Conservation (phyloP, 2,888 invertebrate genomes). For the Mongoloraphidia duomilia region DNA sequence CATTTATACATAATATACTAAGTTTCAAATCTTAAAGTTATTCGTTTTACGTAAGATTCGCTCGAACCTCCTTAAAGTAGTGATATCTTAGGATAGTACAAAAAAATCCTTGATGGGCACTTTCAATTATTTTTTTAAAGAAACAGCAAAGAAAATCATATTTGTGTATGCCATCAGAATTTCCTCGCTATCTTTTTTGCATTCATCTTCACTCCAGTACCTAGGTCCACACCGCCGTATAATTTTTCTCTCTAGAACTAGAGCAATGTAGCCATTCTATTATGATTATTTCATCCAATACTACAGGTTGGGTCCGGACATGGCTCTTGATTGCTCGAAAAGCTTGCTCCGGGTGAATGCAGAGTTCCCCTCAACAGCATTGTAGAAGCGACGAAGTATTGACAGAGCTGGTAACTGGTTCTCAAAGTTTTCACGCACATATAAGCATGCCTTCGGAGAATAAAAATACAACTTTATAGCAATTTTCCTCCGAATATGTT, state of each 20-base stretch:
- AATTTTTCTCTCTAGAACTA: not conserved
- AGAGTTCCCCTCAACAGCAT: slow-evolving; percentile 13
- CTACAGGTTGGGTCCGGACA: no score
- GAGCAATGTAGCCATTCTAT: no score
- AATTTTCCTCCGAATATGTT: not conserved
- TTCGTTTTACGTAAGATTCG: no score
- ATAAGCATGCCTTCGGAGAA: slow-evolving; percentile 7
- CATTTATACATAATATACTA: no score
- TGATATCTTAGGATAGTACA: not conserved
- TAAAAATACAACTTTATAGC: slow-evolving; percentile 8
- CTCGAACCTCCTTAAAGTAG: no score
- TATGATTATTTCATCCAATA: no score
- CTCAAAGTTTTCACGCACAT: slow-evolving; percentile 8
- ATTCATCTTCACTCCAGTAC: not conserved
- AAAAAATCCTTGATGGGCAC: not conserved
- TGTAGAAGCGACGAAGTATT: slow-evolving; percentile 14
- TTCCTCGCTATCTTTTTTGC: not conserved
- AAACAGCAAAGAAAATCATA: not conserved
- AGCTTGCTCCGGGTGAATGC: slow-evolving; percentile 10
- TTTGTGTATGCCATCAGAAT: not conserved
- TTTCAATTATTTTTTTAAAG: not conserved
- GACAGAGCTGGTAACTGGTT: slow-evolving; percentile 7
- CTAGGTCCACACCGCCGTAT: not conserved
- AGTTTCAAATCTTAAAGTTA: no score
- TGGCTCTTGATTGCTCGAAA: no score